Conservation (phyloP, 2,888 invertebrate species). For the Sinhomidia bicolor region DNA sequence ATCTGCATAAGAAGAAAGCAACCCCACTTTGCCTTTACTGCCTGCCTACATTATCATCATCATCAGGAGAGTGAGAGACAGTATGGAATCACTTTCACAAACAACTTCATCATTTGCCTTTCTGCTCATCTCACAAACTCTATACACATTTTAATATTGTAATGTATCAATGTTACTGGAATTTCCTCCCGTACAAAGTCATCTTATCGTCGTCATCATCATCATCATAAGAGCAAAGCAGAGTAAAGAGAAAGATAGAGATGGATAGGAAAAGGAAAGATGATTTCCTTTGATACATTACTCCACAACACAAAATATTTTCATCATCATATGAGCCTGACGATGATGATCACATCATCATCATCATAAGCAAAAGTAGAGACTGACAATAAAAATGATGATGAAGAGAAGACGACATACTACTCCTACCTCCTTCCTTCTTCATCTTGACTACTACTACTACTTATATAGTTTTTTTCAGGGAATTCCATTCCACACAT, state of each 20-base stretch:
- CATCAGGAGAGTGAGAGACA: neutral
- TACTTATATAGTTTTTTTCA: neutral
- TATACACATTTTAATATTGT: neutral
- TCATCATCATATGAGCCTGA: slow-evolving; percentile 57
- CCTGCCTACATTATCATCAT: neutral
- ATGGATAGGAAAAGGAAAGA: slow-evolving; percentile 52
- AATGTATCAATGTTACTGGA: neutral
- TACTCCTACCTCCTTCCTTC: slow-evolving; percentile 34
- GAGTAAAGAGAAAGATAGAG: neutral
- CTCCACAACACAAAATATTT: slow-evolving; percentile 55
- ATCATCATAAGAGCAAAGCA: neutral
- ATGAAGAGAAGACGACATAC: slow-evolving; percentile 54
- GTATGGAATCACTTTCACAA: slow-evolving; percentile 7
- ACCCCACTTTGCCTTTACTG: neutral
- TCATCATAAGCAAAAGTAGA: slow-evolving; percentile 18
- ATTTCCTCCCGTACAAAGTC: neutral
- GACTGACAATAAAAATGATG: slow-evolving; percentile 66
- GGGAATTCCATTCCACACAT: neutral
- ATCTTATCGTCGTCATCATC: too few relatives aligned
- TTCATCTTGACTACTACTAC: too few relatives aligned
- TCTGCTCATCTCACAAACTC: neutral
- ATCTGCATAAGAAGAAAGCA: too few relatives aligned
- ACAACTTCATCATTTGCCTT: slow-evolving; percentile 47
- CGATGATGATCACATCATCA: neutral
- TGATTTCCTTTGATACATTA: slow-evolving; percentile 65